Base-by-base conservation (phyloP, 2,797 vertebrate genomes). In the Anolis apletophallus region DNA sequence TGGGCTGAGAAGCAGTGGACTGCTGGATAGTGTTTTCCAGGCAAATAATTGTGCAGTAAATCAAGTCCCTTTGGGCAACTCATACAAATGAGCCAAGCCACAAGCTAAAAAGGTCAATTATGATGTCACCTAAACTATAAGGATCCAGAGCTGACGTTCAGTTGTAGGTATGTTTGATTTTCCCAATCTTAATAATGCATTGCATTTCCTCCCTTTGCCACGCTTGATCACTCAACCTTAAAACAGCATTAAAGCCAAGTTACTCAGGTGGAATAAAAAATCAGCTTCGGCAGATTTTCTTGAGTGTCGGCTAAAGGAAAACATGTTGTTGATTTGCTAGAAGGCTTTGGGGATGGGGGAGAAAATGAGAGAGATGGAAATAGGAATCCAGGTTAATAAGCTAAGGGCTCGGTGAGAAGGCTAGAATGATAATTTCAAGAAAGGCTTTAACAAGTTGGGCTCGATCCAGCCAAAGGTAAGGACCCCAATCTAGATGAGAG, bases 181-280 rank as follows among this genome's bases (percentile, higher is more conserved):
- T 23, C 67, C 54, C 50, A 88, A 72, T 1, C 13, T 89, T 85
- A 90, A 74, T 85, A 92, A 84, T 89, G 10, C 29, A 86, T 85
- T 89, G 14, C 19, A 84, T 91, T 91, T 92, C 68, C 80, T 85
- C 21, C 29, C 89, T 85, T 85, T 72, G 50, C 40, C 89, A 74
- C 81, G 83, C 86, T 92, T 95, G 87, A 21, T 23, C 78, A 93
- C 82, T 40, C 83, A 93, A 74, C 52, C 85, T 90, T 84, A 92
- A 86, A 74, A 23, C 21, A 71, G 74, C 0, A 0, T 0, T 90
- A 85, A 90, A 94, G 29, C 16, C 73, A 52, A 32, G 11, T 74
- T 87, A 26, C 59, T 90, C 81, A 50, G 40, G 80, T 90, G 88
- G 81, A 91, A 89, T 90, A 85, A 88, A 86, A 71, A 87, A 93